phyloP scores from a whole-genome alignment of 2,888 invertebrate species.

The Nemotelus nigrinus region DNA sequence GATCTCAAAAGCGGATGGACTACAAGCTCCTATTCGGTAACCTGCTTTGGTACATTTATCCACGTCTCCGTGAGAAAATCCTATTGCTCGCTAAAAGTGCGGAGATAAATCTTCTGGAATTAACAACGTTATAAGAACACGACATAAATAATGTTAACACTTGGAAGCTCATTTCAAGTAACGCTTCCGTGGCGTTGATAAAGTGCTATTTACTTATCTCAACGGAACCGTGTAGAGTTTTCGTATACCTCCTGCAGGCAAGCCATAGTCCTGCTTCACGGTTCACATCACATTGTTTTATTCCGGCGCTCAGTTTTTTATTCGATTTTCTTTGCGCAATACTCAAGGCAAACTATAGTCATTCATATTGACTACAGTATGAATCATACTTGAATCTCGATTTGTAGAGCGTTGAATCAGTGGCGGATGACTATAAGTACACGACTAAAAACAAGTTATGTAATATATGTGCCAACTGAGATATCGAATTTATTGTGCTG shows the following conservation, averaged over 20 bases:
- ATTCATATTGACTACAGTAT: not conserved
- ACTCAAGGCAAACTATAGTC: not conserved
- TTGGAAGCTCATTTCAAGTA: conserved; percentile 31
- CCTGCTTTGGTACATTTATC: not conserved
- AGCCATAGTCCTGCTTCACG: not conserved
- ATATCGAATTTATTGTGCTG: too few relatives aligned
- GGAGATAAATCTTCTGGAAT: conserved; percentile 31
- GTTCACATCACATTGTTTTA: not conserved
- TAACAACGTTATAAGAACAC: conserved; percentile 33
- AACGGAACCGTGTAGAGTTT: not conserved
- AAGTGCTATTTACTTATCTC: conserved; percentile 18
- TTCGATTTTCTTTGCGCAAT: not conserved
- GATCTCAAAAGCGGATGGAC: too few relatives aligned
- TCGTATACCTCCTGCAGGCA: not conserved
- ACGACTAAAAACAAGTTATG: too few relatives aligned
- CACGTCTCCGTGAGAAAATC: conserved; percentile 8
- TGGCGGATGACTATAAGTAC: too few relatives aligned
- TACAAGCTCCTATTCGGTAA: not conserved
- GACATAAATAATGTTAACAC: conserved; percentile 36
- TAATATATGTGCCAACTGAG: too few relatives aligned
- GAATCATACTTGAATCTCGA: not conserved
- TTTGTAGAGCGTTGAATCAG: not conserved
- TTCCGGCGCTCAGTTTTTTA: not conserved
- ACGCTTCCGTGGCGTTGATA: conserved; percentile 21
- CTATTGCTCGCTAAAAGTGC: conserved; percentile 4